Base-by-base conservation (phyloP, 2,113 vertebrate species). In the Ophthalmotilapia sp. region DNA sequence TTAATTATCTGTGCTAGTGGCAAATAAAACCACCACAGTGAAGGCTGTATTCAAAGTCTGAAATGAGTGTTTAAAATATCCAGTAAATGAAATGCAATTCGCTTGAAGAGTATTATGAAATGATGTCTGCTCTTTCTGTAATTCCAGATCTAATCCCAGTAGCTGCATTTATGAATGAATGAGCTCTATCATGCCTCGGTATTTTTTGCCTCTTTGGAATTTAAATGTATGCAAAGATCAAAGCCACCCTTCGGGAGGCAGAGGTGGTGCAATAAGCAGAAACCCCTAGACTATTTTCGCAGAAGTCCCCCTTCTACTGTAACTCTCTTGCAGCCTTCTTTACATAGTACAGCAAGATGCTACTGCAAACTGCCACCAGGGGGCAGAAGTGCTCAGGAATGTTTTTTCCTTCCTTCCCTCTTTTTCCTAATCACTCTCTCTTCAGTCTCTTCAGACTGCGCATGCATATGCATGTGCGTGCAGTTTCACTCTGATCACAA, bases 301-400 rank as follows among this genome's bases (percentile, higher is more conserved):
- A 91, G 42, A 73, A 58, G 84, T 47, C 77, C 73, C 81, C 54
- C 65, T 31, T 68, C 73, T 54, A 60, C 40, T 79, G 73, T 70
- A 75, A 80, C 47, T 55, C 38, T 56, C 49, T 33, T 45, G 31
- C 70, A 86, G 49, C 65, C 58, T 53, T 23, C 60, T 51, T 17
- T 8, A 5, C 53, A 49, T 38, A 14, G 19, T 29, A n/a, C 79
- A 77, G 73, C 36, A n/a, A 38, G 82, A 21, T 86, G 82, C 38
- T 89, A 12, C 89, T 60, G 60, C 79, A 84, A 88, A 90, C 29
- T 12, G 56, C 95, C 96, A 95, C 94, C 91, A 96, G 96, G 95
- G 96, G 96, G 96, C 96, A 96, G 93, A 86, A 96, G 95, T 95
- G 95, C 87, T 95, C 90, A 91, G 90, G 83, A 91, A 81, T 88